These are phyloP conservation scores for Chaetodon auriga DNA, from an alignment of 2,113 vertebrate species.

Conservation along the genomic window DNA sequence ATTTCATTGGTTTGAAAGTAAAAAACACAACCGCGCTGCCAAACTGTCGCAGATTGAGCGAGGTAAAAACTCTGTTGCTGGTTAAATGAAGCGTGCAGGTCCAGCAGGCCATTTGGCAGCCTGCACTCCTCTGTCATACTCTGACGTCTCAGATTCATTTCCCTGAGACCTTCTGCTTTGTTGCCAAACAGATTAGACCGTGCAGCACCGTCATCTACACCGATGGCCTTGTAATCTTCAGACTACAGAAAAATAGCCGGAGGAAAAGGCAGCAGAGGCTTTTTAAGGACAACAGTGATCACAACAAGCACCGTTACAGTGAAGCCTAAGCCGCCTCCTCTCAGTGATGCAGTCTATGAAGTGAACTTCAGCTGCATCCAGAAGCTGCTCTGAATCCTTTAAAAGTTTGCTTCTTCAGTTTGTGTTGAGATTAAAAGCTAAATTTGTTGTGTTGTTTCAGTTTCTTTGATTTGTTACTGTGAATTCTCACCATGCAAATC, in stretches of 20 bases:
- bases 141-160: conserved; percentile 37
- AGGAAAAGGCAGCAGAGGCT: neutral
- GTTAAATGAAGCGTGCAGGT: conserved; percentile 28
- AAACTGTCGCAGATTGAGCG: neutral
- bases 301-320: neutral
- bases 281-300: neutral
- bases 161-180: conserved; percentile 32
- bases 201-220: conserved; percentile 13
- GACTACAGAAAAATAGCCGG: conserved; percentile 15
- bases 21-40: neutral
- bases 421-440: neutral
- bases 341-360: neutral
- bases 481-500: neutral
- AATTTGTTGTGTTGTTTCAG: too few relatives aligned
- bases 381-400: neutral
- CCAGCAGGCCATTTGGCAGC: conserved; percentile 37
- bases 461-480: neutral
- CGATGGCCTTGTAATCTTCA: conserved; percentile 33
- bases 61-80: conserved; percentile 8
- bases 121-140: conserved; percentile 26
- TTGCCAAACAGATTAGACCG: conserved; percentile 49
- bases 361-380: neutral
- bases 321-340: neutral
- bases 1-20: neutral
- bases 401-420: neutral